A percentile compares a stretch with the other conserved stretches of the same genome.
Conservation (phyloP, 2,888 invertebrate genomes). For the Nymphalis polychloros region DNA sequence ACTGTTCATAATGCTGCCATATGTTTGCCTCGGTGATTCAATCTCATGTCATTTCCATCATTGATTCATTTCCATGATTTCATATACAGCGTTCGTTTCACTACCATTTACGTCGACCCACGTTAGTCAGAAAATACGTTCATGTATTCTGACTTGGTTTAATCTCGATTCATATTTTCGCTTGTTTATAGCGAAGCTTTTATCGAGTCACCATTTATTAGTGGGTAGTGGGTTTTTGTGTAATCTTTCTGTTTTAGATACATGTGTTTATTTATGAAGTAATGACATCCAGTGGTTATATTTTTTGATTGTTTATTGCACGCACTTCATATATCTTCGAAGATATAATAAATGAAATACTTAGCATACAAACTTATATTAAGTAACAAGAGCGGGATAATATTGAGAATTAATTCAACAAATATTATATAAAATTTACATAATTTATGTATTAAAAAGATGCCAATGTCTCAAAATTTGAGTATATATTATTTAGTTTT, state of each 20-base stretch:
- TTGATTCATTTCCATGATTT: slow-evolving; percentile 1
- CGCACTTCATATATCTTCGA: too few species aligned
- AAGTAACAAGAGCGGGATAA: too few species aligned
- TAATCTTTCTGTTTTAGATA: background rate
- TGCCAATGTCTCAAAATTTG: too few species aligned
- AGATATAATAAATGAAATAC: too few species aligned
- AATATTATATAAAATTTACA: too few species aligned
- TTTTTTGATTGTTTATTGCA: too few species aligned
- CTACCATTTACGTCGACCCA: slow-evolving; percentile 73
- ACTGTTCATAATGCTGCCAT: background rate
- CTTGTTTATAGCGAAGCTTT: slow-evolving; percentile 65
- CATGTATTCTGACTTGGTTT: slow-evolving; percentile 50
- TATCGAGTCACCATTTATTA: slow-evolving; percentile 57
- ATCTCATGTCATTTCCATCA: background rate
- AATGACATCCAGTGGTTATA: background rate
- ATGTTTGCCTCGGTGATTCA: background rate
- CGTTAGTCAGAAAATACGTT: slow-evolving; percentile 49
- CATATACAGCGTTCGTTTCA: slow-evolving; percentile 53
- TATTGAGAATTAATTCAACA: too few species aligned
- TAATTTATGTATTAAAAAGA: too few species aligned
- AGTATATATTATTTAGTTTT: too few species aligned
- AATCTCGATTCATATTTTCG: slow-evolving; percentile 73
- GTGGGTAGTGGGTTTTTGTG: slow-evolving; percentile 40
- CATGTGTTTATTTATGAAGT: background rate
- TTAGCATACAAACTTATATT: too few species aligned